A percentile compares a stretch with the other conserved stretches of the same genome.
Evolutionary conservation across 1,140 invertebrate species (phyloP).

Genomic region (Polyergus mexicanus): DNA sequence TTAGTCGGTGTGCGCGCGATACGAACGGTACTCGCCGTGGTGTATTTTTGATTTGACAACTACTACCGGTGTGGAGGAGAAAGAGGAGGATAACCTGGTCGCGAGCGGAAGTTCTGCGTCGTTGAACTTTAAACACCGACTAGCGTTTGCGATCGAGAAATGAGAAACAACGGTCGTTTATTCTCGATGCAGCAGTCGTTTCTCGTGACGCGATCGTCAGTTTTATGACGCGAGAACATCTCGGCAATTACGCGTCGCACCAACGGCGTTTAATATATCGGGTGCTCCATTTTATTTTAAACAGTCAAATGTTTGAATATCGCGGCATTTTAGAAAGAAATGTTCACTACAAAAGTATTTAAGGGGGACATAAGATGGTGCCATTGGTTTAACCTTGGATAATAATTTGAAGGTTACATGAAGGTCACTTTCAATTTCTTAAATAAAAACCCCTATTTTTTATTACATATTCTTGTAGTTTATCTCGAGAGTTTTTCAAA

Average conservation of each 20-base stretch:
- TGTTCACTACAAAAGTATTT: too few species aligned
- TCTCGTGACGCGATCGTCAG: constrained; percentile 22
- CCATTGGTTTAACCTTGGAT: too few species aligned
- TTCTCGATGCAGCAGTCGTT: constrained; percentile 34
- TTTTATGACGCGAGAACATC: constrained; percentile 38
- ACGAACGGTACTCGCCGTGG: constrained; percentile 3
- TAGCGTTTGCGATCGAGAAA: constrained; percentile 59
- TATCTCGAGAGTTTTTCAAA: too few species aligned
- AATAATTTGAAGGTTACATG: too few species aligned
- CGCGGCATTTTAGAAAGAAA: too few species aligned
- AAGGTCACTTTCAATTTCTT: too few species aligned
- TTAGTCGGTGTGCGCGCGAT: constrained; percentile 47
- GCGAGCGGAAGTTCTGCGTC: constrained; percentile 11
- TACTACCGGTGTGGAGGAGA: not conserved
- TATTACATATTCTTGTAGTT: too few species aligned
- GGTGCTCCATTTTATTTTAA: too few species aligned
- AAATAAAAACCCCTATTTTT: too few species aligned
- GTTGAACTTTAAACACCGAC: constrained; percentile 31
- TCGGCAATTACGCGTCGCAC: constrained; percentile 37
- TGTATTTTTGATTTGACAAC: constrained; percentile 71
- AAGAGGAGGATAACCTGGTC: not conserved
- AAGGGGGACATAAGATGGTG: too few species aligned
- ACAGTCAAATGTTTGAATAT: too few species aligned
- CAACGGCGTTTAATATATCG: not conserved
- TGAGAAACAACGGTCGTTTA: constrained; percentile 58